A percentile compares a stretch with the other conserved stretches of the same genome.
Conservation (phyloP, 2,113 vertebrate genomes). For the Indicator indicator region DNA sequence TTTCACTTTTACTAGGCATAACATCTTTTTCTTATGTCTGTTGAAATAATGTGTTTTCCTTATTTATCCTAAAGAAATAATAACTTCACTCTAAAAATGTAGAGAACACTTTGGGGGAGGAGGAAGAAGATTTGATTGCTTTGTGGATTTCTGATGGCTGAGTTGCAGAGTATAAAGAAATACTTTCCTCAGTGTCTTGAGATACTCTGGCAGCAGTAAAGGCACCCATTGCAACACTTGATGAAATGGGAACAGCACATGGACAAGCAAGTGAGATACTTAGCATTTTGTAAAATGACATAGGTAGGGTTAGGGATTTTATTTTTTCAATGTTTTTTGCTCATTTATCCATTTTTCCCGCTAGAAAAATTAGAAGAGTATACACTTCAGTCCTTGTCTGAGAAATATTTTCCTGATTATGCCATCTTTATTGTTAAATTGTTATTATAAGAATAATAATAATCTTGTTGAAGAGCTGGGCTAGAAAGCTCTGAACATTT, state of each 20-base stretch:
- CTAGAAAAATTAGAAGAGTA: background rate
- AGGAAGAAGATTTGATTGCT: conserved; percentile 9
- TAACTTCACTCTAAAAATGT: background rate
- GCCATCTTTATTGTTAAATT: background rate
- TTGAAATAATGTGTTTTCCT: background rate
- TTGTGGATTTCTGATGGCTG: conserved; percentile 17
- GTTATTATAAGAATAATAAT: background rate
- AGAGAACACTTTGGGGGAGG: background rate
- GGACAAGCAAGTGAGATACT: background rate
- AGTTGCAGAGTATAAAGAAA: conserved; percentile 13
- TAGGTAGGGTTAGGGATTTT: background rate
- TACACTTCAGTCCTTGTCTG: background rate
- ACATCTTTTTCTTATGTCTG: background rate
- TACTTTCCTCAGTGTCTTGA: background rate
- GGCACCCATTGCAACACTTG: background rate
- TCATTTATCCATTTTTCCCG: background rate
- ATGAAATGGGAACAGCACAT: background rate
- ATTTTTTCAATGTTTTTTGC: background rate
- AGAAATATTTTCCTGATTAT: background rate
- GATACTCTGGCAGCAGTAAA: background rate
- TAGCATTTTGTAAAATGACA: background rate
- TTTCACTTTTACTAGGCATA: background rate
- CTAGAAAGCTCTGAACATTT: background rate
- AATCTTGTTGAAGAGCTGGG: background rate
- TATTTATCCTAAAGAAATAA: background rate